Evolutionary conservation across 1,140 invertebrate genomes (phyloP), one percentile per base, ranked within the genome.

Genomic region (Coenobita brevimanus): DNA sequence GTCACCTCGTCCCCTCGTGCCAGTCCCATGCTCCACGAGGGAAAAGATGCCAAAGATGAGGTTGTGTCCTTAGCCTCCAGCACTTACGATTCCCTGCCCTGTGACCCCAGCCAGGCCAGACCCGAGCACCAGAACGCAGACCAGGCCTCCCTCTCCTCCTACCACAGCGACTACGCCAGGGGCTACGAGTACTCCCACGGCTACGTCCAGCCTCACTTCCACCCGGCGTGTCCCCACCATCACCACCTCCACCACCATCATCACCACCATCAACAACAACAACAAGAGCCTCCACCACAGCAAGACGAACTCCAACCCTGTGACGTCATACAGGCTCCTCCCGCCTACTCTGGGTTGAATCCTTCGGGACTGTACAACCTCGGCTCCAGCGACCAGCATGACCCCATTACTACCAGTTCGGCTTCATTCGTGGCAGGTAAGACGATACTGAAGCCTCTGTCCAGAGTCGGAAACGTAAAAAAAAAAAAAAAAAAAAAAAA

Each of bases 311-410:
- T n/a, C n/a, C 41, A 75, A 33, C 41, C 21, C 0, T 8, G 33
- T 21, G 41, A 54, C 13, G 41, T 54, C 15, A 33, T 69, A 0
- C 80, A 82, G 41, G 38, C 64, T 17, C 62, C 80, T 17, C 30
- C 64, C 21, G 33, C 80, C 30, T 82, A 82, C 27, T 33, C 62
- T 15, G 41, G 80, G 15, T 50, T 82, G 36, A 82, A 71, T 82
- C 80, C 80, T 50, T 82, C 80, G 13, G 62, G 80, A 24, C 64
- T 82, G 36, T 82, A 69, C 80, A 43, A 41, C 57, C 80, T 82
- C 27, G 46, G 80, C n/a, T 13, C n/a, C 41, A 17, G 21, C 10
- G 73, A 73, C 15, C 69, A 76, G 4, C 38, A 38, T 24, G 38
- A 21, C 8, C 8, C 38, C 41, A 36, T 46, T 27, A 13, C 24